These are phyloP conservation scores for Synergus laeviventris DNA, from an alignment of 2,888 invertebrate genomes.

Conservation along the genomic window DNA sequence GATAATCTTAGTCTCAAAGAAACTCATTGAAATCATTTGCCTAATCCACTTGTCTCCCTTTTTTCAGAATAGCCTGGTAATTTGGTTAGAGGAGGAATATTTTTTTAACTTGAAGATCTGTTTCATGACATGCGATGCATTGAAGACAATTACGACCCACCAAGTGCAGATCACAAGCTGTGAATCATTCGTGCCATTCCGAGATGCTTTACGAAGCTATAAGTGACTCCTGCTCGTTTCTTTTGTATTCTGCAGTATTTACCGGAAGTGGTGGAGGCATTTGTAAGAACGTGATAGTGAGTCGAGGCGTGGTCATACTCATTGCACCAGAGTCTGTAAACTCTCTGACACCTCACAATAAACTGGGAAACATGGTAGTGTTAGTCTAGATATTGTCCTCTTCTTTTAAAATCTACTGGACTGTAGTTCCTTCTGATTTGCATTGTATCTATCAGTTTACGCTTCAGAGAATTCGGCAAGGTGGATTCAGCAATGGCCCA, in stretches of 20 bases:
- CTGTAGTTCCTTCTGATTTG: neutral
- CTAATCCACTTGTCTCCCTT: neutral
- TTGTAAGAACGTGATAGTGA: constrained; percentile 14
- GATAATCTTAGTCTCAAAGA: neutral
- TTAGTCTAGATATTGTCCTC: neutral
- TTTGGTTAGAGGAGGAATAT: neutral
- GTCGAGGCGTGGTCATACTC: constrained; percentile 6
- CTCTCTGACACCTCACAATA: neutral
- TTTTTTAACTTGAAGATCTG: neutral
- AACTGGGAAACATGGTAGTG: neutral
- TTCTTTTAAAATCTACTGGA: neutral
- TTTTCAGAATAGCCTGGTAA: too few relatives aligned
- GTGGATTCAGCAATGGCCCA: neutral
- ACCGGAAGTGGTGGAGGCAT: neutral
- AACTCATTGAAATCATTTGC: neutral
- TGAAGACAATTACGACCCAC: neutral
- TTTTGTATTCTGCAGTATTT: constrained; percentile 1
- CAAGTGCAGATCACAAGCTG: neutral
- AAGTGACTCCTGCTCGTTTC: neutral
- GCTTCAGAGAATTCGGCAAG: neutral
- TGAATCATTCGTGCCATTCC: neutral
- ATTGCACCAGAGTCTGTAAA: neutral
- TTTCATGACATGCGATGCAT: neutral
- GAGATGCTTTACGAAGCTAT: neutral
- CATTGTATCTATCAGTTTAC: neutral